These are phyloP conservation scores for Octonoba sinensis DNA, from an alignment of 2,888 invertebrate species.

Conservation along the genomic window DNA sequence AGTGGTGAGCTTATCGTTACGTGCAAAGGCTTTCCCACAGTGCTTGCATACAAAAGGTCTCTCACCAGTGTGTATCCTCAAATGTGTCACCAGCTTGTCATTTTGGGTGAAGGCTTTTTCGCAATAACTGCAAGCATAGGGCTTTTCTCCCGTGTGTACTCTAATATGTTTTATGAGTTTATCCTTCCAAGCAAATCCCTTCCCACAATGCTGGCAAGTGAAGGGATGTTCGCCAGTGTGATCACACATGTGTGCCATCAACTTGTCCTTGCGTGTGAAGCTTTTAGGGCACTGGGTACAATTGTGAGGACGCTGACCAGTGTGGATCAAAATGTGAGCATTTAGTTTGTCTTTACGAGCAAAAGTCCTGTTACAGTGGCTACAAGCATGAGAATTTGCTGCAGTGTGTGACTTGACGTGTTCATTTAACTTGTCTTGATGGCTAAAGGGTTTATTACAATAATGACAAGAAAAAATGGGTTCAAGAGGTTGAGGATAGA, in stretches of 20 bases:
- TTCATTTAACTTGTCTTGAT: constrained; percentile 41
- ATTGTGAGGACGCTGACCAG: constrained; percentile 40
- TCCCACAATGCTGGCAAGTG: constrained; percentile 48
- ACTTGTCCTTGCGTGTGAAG: constrained; percentile 52
- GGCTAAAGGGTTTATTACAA: constrained; percentile 44
- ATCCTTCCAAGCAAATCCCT: constrained; percentile 59
- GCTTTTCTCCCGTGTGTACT: constrained; percentile 51
- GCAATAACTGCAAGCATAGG: constrained; percentile 51
- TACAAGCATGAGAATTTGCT: constrained; percentile 30
- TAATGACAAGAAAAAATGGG: constrained; percentile 41
- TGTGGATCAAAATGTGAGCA: constrained; percentile 37
- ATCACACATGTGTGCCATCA: constrained; percentile 50
- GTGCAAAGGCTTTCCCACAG: constrained; percentile 56
- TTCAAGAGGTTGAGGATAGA: constrained; percentile 30
- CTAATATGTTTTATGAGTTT: constrained; percentile 52
- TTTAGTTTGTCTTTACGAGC: constrained; percentile 48
- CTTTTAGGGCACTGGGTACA: constrained; percentile 50
- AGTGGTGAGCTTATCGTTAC: constrained; percentile 50
- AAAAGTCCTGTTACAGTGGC: constrained; percentile 35
- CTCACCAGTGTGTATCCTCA: constrained; percentile 53
- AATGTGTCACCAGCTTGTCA: constrained; percentile 51
- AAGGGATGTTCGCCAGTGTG: constrained; percentile 56
- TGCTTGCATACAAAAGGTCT: constrained; percentile 46
- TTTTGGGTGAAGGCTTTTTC: constrained; percentile 50
- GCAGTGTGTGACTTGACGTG: constrained; percentile 38